Evolutionary conservation across 2,797 vertebrate genomes (phyloP).

Genomic region (Rhynchonycteris naso): DNA sequence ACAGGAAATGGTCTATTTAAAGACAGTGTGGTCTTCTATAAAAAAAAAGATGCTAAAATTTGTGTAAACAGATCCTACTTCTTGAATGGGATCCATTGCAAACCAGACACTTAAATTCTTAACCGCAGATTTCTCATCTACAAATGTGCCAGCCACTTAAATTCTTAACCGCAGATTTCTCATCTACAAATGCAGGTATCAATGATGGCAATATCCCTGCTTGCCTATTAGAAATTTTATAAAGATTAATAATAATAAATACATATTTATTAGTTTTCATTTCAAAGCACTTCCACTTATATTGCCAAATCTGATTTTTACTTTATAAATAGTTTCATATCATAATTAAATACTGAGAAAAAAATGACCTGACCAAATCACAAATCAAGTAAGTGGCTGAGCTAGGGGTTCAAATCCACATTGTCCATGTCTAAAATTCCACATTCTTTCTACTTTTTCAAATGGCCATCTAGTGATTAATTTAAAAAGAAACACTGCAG

Average conservation of each 20-base stretch:
- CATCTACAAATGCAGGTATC: neutral
- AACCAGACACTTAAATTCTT: too few relatives aligned
- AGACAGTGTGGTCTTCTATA: neutral
- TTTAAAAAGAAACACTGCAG: neutral
- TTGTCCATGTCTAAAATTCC: neutral
- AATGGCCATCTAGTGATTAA: neutral
- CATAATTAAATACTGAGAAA: constrained; percentile 3
- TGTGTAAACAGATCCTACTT: neutral
- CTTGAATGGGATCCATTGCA: neutral
- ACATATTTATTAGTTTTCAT: neutral
- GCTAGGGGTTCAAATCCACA: neutral
- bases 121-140: neutral
- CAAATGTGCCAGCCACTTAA: too few relatives aligned
- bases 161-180: neutral
- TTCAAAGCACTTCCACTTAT: constrained; percentile 4
- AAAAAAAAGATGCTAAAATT: neutral
- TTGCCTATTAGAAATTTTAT: neutral
- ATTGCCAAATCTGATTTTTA: neutral
- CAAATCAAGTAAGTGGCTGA: neutral
- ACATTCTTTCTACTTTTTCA: constrained; percentile 9
- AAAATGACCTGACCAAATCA: neutral
- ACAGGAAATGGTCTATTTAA: neutral
- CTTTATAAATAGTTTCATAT: neutral
- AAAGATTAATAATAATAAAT: neutral
- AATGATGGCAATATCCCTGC: neutral